Evolutionary conservation across 2,888 invertebrate genomes (phyloP), one percentile per base, ranked within the genome.

Genomic region (Rhingia rostrata): DNA sequence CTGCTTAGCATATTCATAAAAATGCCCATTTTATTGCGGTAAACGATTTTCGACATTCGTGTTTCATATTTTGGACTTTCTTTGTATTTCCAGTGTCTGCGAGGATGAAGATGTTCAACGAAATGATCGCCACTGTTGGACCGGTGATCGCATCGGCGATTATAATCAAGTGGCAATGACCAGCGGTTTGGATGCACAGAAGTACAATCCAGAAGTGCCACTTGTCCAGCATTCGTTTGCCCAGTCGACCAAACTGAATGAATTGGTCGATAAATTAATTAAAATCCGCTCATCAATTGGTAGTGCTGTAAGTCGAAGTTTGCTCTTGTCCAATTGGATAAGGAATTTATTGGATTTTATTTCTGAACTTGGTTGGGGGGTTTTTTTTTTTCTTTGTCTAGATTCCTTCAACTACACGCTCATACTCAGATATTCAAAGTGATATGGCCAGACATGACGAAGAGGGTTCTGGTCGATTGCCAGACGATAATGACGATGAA

Each of bases 201-300:
- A 90, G 67, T 92, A 92, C 83, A 92, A 92, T 88, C 92, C 92
- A 32, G 92, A 92, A 88, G 91, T 92, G 79, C 91, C 92, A 86
- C 87, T 89, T 78, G 90, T 89, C 58, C 83, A 88, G 37, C 88
- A 89, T 58, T 87, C 90, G 9, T 87, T 86, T 77, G 66, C 86
- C 10, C 89, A 90, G 75, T 87, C 88, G 35, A 89, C 87, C 56
- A 89, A 90, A 82, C 74, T 91, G 74, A 91, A 90, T 60, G 92
- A 91, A 86, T 77, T 91, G 86, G 90, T 89, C 45, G 91, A 91
- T 86, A 91, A 91, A 87, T 88, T 91, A 70, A 89, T 91, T 61
- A 91, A 91, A 86, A 89, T 91, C 82, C 90, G 91, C 74, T 90
- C 90, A 82, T 90, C 88, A 87, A 90, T 91, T 86, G 90, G 89